These are phyloP conservation scores for Cheilosia impressa DNA, from an alignment of 2,888 invertebrate genomes.

Conservation along the genomic window DNA sequence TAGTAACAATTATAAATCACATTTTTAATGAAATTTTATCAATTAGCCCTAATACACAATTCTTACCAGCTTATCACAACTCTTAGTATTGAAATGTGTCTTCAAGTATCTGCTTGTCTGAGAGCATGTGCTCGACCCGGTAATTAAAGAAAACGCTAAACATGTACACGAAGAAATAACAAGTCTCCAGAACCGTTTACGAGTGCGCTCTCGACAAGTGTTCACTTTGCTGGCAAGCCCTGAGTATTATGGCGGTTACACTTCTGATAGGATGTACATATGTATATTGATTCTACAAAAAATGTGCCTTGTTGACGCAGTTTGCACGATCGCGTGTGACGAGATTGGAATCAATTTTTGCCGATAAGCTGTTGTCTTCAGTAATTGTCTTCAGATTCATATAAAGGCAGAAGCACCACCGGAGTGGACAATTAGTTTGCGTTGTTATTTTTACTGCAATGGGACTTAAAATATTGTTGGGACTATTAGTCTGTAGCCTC, in stretches of 20 bases:
- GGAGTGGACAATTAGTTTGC: conserved; percentile 41
- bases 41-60: not conserved
- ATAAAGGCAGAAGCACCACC: conserved; percentile 28
- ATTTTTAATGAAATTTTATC: not conserved
- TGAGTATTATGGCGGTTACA: too few relatives aligned
- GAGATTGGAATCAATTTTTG: conserved; percentile 27
- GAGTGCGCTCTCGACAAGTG: too few relatives aligned
- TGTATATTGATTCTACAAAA: not conserved
- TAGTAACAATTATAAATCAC: not conserved
- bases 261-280: not conserved
- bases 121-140: too few relatives aligned
- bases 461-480: conserved; percentile 45
- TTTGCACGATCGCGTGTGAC: not conserved
- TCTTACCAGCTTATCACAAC: not conserved
- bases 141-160: too few relatives aligned
- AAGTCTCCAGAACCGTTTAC: too few relatives aligned
- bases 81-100: not conserved
- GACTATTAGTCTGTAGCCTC: conserved; percentile 46
- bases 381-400: not conserved
- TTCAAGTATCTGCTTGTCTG: too few relatives aligned
- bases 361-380: conserved; percentile 26
- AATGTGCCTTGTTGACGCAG: not conserved
- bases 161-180: too few relatives aligned
- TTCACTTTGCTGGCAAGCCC: too few relatives aligned
- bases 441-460: conserved; percentile 29